Evolutionary conservation across 2,888 invertebrate genomes (phyloP).

Genomic region (Tenthredo distinguenda): DNA sequence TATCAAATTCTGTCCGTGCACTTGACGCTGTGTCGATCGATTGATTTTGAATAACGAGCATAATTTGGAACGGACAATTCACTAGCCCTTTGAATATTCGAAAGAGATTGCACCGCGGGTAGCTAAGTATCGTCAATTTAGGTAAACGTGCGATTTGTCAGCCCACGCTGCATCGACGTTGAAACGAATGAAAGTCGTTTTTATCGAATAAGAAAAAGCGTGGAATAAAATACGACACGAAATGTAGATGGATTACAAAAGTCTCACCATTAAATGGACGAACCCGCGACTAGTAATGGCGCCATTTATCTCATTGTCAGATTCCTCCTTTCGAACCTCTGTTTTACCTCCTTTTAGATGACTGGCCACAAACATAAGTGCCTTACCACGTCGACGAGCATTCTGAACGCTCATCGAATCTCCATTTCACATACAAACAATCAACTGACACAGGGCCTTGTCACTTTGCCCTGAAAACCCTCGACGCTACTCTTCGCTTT

Average conservation of each 20-base stretch:
- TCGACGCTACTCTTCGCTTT: background rate
- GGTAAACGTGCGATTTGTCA: background rate
- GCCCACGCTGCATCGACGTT: background rate
- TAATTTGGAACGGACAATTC: background rate
- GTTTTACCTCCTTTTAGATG: constrained; percentile 20
- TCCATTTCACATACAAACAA: background rate
- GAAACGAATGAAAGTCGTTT: background rate
- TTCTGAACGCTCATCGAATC: constrained; percentile 10
- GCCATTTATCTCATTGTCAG: constrained; percentile 28
- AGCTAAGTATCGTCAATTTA: background rate
- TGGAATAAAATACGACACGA: background rate
- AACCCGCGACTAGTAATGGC: constrained; percentile 9
- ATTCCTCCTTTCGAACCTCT: background rate
- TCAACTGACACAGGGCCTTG: background rate
- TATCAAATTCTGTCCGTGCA: background rate
- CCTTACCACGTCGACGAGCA: constrained; percentile 3
- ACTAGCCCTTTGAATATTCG: background rate
- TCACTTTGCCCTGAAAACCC: background rate
- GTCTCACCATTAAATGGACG: constrained; percentile 8
- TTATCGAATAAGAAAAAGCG: background rate
- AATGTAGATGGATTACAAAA: constrained; percentile 11
- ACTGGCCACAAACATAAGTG: constrained; percentile 31
- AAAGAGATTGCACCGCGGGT: background rate
- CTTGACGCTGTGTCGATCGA: background rate
- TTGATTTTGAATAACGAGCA: background rate